Conservation (phyloP, 30 jellyfish, hydroid and myxozoan species). For the Cassiopea xamachana region DNA sequence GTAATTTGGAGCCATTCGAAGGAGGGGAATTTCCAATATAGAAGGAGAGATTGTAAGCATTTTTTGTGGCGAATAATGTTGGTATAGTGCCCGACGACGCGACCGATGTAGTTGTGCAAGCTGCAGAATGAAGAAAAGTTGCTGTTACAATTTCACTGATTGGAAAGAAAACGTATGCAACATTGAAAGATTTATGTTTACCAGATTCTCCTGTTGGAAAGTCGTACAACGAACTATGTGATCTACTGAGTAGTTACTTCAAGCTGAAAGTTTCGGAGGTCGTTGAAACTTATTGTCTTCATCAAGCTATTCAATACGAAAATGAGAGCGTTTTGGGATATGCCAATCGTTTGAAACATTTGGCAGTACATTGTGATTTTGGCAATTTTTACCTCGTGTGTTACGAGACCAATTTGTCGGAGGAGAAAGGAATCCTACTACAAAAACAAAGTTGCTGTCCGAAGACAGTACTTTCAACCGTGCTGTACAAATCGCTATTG, state of each 20-base stretch:
- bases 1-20: conserved; percentile 41
- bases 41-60: conserved; percentile 46
- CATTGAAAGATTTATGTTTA: conserved; percentile 43
- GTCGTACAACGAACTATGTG: conserved; percentile 38
- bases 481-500: conserved; percentile 49
- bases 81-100: conserved; percentile 44
- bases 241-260: conserved; percentile 27
- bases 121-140: conserved; percentile 41
- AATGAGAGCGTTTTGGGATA: conserved; percentile 28
- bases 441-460: conserved; percentile 58
- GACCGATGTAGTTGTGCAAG: conserved; percentile 46
- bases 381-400: conserved; percentile 40
- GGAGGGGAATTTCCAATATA: conserved; percentile 34
- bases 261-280: conserved; percentile 1
- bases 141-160: conserved; percentile 46
- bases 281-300: not conserved
- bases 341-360: conserved; percentile 34
- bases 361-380: conserved; percentile 21
- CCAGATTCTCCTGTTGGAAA: conserved; percentile 48
- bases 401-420: conserved; percentile 28
- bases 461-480: conserved; percentile 47
- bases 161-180: conserved; percentile 32
- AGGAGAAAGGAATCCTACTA: conserved; percentile 41
- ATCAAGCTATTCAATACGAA: conserved; percentile 58
- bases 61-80: conserved; percentile 34